These are phyloP conservation scores for Uropsilus gracilis DNA, from an alignment of 2,113 vertebrate species.

Conservation along the genomic window DNA sequence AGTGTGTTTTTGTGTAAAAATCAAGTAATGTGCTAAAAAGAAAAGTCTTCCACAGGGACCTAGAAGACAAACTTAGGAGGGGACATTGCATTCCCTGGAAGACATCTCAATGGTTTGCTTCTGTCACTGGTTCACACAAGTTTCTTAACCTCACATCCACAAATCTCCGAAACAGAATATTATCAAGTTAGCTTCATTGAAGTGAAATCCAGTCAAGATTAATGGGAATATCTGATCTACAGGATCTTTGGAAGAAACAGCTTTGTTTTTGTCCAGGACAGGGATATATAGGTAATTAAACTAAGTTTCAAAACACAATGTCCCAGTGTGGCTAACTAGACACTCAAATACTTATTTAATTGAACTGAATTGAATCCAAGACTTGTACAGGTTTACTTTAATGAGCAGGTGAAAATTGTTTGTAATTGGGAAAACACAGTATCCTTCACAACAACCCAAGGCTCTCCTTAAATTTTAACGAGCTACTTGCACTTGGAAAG, in stretches of 20 bases:
- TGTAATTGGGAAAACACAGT: not conserved
- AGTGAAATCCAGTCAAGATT: not conserved
- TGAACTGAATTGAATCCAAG: slow-evolving; percentile 40
- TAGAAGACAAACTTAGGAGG: not conserved
- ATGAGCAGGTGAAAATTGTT: slow-evolving; percentile 15
- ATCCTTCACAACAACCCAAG: not conserved
- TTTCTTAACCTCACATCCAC: not conserved
- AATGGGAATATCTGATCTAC: not conserved
- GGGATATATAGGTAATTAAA: not conserved
- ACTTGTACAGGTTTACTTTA: not conserved
- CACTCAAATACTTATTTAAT: slow-evolving; percentile 40
- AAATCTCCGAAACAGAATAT: not conserved
- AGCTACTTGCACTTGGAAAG: not conserved
- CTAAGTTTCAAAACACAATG: not conserved
- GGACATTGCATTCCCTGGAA: not conserved
- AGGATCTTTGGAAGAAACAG: not conserved
- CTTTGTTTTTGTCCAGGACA: not conserved
- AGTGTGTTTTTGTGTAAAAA: slow-evolving; percentile 10
- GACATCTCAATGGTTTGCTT: not conserved
- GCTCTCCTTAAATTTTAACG: not conserved
- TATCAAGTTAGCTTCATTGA: not conserved
- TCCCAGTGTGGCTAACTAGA: not conserved
- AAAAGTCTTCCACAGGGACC: not conserved
- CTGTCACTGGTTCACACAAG: too few species aligned
- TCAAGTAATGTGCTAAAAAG: slow-evolving; percentile 49